Evolutionary conservation across 2,888 invertebrate species (phyloP).

Genomic region (Spilarctia lutea): DNA sequence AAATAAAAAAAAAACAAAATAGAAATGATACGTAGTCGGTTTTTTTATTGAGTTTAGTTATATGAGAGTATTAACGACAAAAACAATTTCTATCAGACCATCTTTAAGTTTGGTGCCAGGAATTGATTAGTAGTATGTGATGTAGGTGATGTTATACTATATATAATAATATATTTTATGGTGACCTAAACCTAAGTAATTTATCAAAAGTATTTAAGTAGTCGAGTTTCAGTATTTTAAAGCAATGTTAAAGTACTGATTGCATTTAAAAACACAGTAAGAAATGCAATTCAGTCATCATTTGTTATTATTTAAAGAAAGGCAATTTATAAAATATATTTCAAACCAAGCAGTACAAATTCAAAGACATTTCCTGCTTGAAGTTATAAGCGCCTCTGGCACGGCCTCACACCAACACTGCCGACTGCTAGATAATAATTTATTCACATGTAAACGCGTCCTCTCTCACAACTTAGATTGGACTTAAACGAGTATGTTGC

Average conservation of each 20-base stretch:
- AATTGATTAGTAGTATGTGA: not conserved
- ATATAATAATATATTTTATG: not conserved
- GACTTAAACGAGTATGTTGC: slow-evolving; percentile 85
- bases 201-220: too few relatives aligned
- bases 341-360: slow-evolving; percentile 42
- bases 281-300: not conserved
- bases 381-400: slow-evolving; percentile 38
- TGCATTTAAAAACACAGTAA: not conserved
- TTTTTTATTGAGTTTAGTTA: not conserved
- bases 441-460: slow-evolving; percentile 84
- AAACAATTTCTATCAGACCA: not conserved
- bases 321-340: slow-evolving; percentile 29
- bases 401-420: slow-evolving; percentile 65
- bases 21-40: too few relatives aligned
- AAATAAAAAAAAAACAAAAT: too few relatives aligned
- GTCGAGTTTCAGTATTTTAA: too few relatives aligned
- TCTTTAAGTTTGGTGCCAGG: not conserved
- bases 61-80: not conserved
- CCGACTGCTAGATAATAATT: slow-evolving; percentile 81
- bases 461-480: slow-evolving; percentile 83
- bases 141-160: not conserved
- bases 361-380: slow-evolving; percentile 55
- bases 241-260: too few relatives aligned
- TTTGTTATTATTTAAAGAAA: not conserved
- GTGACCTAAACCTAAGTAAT: too few relatives aligned